Conservation (phyloP, 2,113 vertebrate species). For the Nycticebus coucang region DNA sequence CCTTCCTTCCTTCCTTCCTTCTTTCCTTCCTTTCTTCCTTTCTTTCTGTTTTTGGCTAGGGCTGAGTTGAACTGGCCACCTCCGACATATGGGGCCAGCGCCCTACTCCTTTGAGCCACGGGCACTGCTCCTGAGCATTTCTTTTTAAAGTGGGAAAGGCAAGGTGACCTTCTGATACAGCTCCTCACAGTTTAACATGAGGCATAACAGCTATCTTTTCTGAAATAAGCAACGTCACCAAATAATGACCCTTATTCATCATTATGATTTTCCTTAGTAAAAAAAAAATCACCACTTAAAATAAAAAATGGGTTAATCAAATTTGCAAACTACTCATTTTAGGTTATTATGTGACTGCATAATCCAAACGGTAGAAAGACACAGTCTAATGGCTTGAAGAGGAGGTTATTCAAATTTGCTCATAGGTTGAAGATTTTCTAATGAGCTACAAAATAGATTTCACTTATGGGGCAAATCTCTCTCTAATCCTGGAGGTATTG, state of each 20-base stretch:
- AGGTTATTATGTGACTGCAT: not conserved
- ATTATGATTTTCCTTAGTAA: not conserved
- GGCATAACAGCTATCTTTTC: slow-evolving; percentile 31
- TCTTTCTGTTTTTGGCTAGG: too few relatives aligned
- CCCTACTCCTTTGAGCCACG: too few relatives aligned
- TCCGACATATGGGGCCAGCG: too few relatives aligned
- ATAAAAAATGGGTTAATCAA: slow-evolving; percentile 33
- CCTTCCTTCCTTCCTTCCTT: too few relatives aligned
- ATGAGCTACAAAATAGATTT: slow-evolving; percentile 38
- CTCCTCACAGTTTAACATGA: not conserved
- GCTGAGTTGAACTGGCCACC: too few relatives aligned
- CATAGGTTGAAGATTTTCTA: not conserved
- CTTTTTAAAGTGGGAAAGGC: not conserved
- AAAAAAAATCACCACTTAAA: slow-evolving; percentile 2
- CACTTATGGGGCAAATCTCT: slow-evolving; percentile 3
- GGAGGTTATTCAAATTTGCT: slow-evolving; percentile 27
- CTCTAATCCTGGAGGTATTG: not conserved
- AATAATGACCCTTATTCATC: slow-evolving; percentile 8
- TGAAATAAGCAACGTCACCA: slow-evolving; percentile 37
- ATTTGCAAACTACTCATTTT: slow-evolving; percentile 1
- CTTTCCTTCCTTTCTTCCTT: too few relatives aligned
- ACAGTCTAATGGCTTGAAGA: not conserved
- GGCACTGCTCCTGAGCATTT: not conserved
- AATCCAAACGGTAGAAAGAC: not conserved
- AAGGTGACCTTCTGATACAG: slow-evolving; percentile 42